These are phyloP conservation scores for Dicrostonyx torquatus DNA, from an alignment of 2,797 vertebrate species.

Conservation along the genomic window DNA sequence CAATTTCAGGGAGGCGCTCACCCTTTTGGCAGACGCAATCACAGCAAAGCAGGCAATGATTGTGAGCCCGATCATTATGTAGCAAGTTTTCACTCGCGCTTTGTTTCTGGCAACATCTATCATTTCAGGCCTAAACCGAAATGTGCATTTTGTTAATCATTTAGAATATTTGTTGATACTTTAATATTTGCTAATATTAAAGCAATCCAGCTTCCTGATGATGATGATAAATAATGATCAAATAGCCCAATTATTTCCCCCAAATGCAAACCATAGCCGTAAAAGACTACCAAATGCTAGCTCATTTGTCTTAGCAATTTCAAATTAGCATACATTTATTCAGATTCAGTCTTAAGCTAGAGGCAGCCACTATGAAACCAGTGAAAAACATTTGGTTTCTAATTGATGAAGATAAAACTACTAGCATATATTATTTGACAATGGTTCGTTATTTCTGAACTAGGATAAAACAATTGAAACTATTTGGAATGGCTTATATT, in stretches of 20 bases:
- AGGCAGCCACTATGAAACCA: neutral
- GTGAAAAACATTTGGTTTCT: neutral
- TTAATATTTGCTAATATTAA: slow-evolving; percentile 12
- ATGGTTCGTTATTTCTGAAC: neutral
- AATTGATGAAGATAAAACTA: neutral
- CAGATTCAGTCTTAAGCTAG: neutral
- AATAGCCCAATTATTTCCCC: neutral
- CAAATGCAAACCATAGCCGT: neutral
- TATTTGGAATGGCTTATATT: neutral
- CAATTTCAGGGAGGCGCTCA: slow-evolving; percentile 66
- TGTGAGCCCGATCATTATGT: slow-evolving; percentile 88
- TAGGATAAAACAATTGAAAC: neutral
- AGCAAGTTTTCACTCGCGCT: slow-evolving; percentile 88
- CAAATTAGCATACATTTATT: slow-evolving; percentile 15
- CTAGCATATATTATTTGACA: neutral
- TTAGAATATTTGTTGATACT: neutral
- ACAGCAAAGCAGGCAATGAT: slow-evolving; percentile 87
- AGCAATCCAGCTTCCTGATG: neutral
- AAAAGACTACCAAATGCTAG: neutral
- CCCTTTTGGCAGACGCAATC: slow-evolving; percentile 88
- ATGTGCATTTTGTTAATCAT: neutral
- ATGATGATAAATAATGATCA: neutral
- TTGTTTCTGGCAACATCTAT: slow-evolving; percentile 87
- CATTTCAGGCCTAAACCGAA: slow-evolving; percentile 85
- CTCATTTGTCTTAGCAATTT: slow-evolving; percentile 9